Percentiles rank a stretch among this genome's conserved stretches.
Evolutionary conservation across 2,113 vertebrate species (phyloP).

Genomic region (Cairina moschata): DNA sequence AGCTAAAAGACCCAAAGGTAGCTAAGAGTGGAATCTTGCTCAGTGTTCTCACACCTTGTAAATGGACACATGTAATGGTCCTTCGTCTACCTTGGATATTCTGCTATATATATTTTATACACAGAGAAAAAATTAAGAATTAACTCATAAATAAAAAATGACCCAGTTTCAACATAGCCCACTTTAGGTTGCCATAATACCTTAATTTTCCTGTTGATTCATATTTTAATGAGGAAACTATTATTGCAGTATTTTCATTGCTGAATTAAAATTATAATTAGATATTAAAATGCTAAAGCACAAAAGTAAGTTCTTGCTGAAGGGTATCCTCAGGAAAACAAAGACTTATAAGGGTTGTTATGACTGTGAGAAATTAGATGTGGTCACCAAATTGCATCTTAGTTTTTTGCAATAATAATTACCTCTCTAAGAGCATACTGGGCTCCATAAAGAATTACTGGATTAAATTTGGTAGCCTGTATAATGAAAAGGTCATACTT

Average conservation of each 20-base stretch:
- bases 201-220: conserved; percentile 57
- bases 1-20: neutral
- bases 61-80: neutral
- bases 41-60: neutral
- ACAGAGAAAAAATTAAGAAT: neutral
- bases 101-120: neutral
- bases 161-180: neutral
- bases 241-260: conserved; percentile 44
- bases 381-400: conserved; percentile 33
- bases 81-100: neutral
- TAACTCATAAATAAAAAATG: neutral
- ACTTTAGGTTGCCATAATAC: conserved; percentile 1
- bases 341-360: conserved; percentile 37
- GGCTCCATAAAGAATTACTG: neutral
- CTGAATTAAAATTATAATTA: conserved; percentile 72
- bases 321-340: conserved; percentile 44
- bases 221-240: conserved; percentile 53
- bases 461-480: conserved; percentile 27
- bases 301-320: conserved; percentile 56
- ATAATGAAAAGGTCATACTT: conserved; percentile 50
- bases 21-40: neutral
- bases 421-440: neutral
- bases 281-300: conserved; percentile 59
- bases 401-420: conserved; percentile 30
- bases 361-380: conserved; percentile 46